A percentile compares a stretch with the other conserved stretches of the same genome.
Conservation (phyloP, 2,888 invertebrate species). For the Mactromeris polynyma region DNA sequence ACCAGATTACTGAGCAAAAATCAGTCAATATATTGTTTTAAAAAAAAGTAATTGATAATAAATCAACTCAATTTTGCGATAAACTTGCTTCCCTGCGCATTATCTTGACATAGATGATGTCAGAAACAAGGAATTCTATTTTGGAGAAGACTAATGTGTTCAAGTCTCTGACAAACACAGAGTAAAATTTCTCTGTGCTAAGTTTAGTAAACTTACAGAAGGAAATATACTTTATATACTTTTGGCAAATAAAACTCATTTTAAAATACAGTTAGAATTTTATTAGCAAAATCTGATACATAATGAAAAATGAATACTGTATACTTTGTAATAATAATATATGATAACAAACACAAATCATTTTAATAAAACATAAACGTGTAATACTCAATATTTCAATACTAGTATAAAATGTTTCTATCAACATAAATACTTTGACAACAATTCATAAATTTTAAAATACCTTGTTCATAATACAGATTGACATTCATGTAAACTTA, state of each 20-base stretch:
- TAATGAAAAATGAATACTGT: background rate
- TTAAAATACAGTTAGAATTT: background rate
- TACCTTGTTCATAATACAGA: background rate
- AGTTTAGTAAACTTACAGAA: too few relatives aligned
- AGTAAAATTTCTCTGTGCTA: too few relatives aligned
- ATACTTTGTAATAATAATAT: background rate
- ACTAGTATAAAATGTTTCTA: background rate
- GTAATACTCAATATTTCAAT: background rate
- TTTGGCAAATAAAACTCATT: background rate
- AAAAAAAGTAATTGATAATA: background rate
- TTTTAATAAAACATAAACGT: background rate
- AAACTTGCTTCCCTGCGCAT: background rate
- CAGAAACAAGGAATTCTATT: too few relatives aligned
- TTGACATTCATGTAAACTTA: background rate
- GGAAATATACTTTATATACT: too few relatives aligned
- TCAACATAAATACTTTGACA: background rate
- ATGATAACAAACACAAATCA: background rate
- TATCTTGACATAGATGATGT: too few relatives aligned
- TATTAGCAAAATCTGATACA: slow-evolving; percentile 2
- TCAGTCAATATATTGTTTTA: background rate
- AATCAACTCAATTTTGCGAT: background rate
- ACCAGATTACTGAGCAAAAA: background rate
- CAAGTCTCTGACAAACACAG: too few relatives aligned
- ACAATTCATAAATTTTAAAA: background rate
- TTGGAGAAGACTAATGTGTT: too few relatives aligned